phyloP scores from a whole-genome alignment of 92 coral and sea anemone species.

The Epizoanthus stellaris region DNA sequence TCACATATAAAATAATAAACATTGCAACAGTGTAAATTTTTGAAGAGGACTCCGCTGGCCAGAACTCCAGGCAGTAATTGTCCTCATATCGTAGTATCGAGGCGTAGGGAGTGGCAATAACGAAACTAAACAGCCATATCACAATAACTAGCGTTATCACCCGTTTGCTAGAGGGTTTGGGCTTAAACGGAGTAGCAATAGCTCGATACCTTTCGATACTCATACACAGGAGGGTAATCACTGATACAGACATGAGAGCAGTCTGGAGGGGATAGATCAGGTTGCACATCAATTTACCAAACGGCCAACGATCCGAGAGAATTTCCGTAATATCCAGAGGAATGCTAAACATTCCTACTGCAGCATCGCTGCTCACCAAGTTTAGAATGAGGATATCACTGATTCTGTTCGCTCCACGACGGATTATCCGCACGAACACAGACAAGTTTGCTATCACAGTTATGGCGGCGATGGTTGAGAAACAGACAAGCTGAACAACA shows the following conservation, averaged over 20 bases:
- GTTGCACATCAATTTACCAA: constrained; percentile 65
- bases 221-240: constrained; percentile 59
- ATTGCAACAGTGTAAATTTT: constrained; percentile 65
- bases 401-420: constrained; percentile 42
- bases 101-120: constrained; percentile 58
- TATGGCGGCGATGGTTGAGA: constrained; percentile 16
- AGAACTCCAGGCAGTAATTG: constrained; percentile 54
- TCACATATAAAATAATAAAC: constrained; percentile 65
- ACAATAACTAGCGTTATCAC: constrained; percentile 32
- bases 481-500: constrained; percentile 37
- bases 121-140: constrained; percentile 55
- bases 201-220: constrained; percentile 72
- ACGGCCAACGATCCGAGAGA: constrained; percentile 62
- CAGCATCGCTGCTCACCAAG: constrained; percentile 64
- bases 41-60: constrained; percentile 54
- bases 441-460: constrained; percentile 16
- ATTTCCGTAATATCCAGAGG: constrained; percentile 63
- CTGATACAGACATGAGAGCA: constrained; percentile 62
- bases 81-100: constrained; percentile 38
- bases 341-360: constrained; percentile 64
- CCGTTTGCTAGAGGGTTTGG: constrained; percentile 36
- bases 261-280: constrained; percentile 71
- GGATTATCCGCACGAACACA: constrained; percentile 22
- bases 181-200: constrained; percentile 64
- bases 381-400: constrained; percentile 71